These are phyloP conservation scores for Caerostris darwini DNA, from an alignment of 1,140 invertebrate species.

Conservation along the genomic window DNA sequence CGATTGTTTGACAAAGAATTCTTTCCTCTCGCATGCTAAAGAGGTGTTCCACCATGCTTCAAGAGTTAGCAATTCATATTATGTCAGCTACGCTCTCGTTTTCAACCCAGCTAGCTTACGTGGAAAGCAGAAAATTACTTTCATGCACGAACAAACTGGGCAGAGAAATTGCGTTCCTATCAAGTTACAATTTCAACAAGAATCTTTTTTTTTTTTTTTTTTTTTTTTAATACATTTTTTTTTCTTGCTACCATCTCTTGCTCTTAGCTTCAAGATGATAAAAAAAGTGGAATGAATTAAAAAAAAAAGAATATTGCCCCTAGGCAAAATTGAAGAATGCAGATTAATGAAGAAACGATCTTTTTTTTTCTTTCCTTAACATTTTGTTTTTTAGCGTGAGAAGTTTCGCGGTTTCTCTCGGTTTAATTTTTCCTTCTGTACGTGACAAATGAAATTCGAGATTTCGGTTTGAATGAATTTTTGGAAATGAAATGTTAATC, in stretches of 20 bases:
- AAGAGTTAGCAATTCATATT: conserved; percentile 48
- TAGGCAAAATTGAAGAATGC: conserved; percentile 2
- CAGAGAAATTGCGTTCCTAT: conserved; percentile 54
- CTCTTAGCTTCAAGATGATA: no score
- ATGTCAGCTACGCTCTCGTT: neutral
- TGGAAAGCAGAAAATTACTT: conserved; percentile 48
- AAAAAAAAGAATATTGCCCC: neutral
- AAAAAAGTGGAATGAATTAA: no score
- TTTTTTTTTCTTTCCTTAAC: no score
- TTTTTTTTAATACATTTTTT: neutral
- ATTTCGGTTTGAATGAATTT: no score
- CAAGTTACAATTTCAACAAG: conserved; percentile 67
- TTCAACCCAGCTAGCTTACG: neutral
- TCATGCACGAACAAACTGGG: conserved; percentile 21
- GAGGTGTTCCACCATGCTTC: conserved; percentile 5
- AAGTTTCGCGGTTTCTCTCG: no score
- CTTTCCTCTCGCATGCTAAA: neutral
- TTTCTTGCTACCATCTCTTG: neutral
- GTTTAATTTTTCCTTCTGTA: no score
- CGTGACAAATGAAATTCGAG: no score
- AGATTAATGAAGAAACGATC: conserved; percentile 16
- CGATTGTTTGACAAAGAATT: conserved; percentile 38
- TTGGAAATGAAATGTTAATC: no score
- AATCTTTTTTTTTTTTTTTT: neutral
- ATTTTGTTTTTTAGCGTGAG: no score